Percentiles rank a stretch among this genome's conserved stretches.
Evolutionary conservation across 2,888 invertebrate genomes (phyloP).

Genomic region (Trichogramma evanescens): DNA sequence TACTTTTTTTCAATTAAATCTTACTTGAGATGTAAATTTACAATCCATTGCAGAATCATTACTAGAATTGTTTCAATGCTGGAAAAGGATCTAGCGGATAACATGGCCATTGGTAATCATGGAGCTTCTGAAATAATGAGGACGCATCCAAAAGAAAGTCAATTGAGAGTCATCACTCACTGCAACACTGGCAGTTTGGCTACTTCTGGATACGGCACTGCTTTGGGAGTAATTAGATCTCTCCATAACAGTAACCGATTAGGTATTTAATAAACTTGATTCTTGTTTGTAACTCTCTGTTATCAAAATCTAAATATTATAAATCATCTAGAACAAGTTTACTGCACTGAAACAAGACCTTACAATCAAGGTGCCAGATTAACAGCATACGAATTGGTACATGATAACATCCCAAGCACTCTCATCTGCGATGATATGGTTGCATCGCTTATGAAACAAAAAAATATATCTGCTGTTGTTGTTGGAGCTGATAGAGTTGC

Average conservation of each 20-base stretch:
- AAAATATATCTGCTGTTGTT: conserved; percentile 83
- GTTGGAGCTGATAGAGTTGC: conserved; percentile 96
- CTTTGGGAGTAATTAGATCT: conserved; percentile 87
- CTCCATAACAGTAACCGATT: conserved; percentile 65
- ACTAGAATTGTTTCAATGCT: conserved; percentile 73
- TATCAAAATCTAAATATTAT: background rate
- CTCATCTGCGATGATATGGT: conserved; percentile 94
- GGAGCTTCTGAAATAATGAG: conserved; percentile 75
- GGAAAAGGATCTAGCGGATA: conserved; percentile 77
- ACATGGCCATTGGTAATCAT: conserved; percentile 76
- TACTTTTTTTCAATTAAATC: background rate
- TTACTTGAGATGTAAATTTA: background rate
- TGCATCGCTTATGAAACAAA: conserved; percentile 78
- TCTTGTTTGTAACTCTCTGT: background rate
- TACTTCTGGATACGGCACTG: conserved; percentile 96
- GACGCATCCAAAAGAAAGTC: conserved; percentile 52
- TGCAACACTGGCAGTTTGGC: conserved; percentile 98
- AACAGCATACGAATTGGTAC: conserved; percentile 91
- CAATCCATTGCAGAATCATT: conserved; percentile 60
- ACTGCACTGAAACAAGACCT: conserved; percentile 95
- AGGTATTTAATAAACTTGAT: conserved; percentile 49
- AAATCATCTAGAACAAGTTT: conserved; percentile 67
- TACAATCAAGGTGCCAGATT: conserved; percentile 95
- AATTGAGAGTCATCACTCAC: conserved; percentile 80
- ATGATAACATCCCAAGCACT: conserved; percentile 86